These are phyloP conservation scores for Condylostylus longicornis DNA, from an alignment of 1,140 invertebrate genomes.

Conservation along the genomic window DNA sequence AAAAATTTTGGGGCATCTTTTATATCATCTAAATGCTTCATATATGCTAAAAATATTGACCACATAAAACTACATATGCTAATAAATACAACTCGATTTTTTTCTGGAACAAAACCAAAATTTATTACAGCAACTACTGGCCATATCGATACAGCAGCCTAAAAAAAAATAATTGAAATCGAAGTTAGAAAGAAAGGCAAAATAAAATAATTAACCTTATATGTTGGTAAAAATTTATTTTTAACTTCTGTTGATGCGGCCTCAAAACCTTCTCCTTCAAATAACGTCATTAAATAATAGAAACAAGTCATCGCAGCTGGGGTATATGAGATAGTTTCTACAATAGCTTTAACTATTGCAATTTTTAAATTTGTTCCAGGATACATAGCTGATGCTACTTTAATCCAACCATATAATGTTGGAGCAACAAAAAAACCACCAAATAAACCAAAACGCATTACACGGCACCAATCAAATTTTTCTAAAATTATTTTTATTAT, in stretches of 20 bases:
- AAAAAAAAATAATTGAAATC: constrained; percentile 12
- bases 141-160: constrained; percentile 68
- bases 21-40: constrained; percentile 56
- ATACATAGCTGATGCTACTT: constrained; percentile 44
- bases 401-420: constrained; percentile 53
- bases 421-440: constrained; percentile 58
- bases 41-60: constrained; percentile 76
- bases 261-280: constrained; percentile 55
- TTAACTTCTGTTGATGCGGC: constrained; percentile 54
- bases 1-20: constrained; percentile 8
- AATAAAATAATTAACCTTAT: constrained; percentile 15
- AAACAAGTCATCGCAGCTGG: constrained; percentile 68
- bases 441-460: constrained; percentile 49
- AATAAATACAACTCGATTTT: constrained; percentile 69
- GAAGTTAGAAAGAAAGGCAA: not conserved
- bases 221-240: constrained; percentile 67
- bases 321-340: constrained; percentile 68
- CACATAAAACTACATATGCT: constrained; percentile 68
- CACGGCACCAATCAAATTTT: constrained; percentile 40
- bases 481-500: constrained; percentile 9
- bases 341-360: constrained; percentile 51
- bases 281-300: constrained; percentile 63
- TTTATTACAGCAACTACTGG: constrained; percentile 71
- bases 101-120: constrained; percentile 58
- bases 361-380: constrained; percentile 44